These are phyloP conservation scores for Oryzias celebensis DNA, from an alignment of 2,113 vertebrate species.

Conservation along the genomic window DNA sequence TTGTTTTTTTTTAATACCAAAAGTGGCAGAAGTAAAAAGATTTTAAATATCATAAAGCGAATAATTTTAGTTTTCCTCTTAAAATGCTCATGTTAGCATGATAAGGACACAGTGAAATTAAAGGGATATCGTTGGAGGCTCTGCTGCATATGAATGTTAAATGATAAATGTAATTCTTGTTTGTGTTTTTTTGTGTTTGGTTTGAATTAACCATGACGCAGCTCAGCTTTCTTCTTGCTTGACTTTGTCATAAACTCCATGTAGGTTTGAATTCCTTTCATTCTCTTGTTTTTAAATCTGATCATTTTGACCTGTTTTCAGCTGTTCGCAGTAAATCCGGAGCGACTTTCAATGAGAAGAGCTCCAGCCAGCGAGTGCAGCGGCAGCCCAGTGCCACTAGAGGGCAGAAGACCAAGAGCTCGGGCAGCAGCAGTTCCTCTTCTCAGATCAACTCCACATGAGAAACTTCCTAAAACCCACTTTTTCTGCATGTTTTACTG, in stretches of 20 bases:
- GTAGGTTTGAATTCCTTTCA: neutral
- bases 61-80: too few species aligned
- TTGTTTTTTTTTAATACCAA: too few species aligned
- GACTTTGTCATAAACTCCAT: neutral
- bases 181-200: too few species aligned
- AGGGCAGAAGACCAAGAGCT: conserved; percentile 83
- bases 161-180: too few species aligned
- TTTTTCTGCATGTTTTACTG: neutral
- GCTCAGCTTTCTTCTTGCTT: too few species aligned
- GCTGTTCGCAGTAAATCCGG: conserved; percentile 81
- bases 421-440: conserved; percentile 80
- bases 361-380: conserved; percentile 82
- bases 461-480: conserved; percentile 14
- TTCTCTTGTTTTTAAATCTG: neutral
- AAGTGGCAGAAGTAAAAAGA: too few species aligned
- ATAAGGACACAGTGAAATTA: too few species aligned
- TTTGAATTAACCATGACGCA: too few species aligned
- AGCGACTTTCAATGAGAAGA: conserved; percentile 75
- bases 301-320: neutral
- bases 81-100: too few species aligned
- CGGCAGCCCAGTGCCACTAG: conserved; percentile 84
- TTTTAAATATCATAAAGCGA: too few species aligned
- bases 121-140: too few species aligned
- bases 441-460: conserved; percentile 76
- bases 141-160: too few species aligned